Conservation (phyloP, 2,888 invertebrate species). For the Drosophila percnosoma region DNA sequence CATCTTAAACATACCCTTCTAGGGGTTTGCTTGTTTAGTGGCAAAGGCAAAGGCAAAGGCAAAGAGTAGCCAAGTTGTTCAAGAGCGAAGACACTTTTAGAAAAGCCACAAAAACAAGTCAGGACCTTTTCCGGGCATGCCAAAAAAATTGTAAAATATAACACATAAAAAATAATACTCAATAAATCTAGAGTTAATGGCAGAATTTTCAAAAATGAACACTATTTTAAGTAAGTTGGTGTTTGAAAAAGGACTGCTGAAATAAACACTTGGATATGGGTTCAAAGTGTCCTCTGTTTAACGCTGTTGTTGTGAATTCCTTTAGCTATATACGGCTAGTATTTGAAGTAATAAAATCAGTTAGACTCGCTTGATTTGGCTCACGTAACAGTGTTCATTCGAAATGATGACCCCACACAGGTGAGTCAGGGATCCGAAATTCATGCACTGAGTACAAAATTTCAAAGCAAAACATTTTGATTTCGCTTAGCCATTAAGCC, state of each 20-base stretch:
- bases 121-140: neutral
- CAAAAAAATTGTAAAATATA: neutral
- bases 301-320: neutral
- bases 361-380: neutral
- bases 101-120: neutral
- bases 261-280: neutral
- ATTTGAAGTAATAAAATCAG: neutral
- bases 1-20: neutral
- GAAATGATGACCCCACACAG: neutral
- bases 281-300: neutral
- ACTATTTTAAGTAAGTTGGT: too few species aligned
- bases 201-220: too few species aligned
- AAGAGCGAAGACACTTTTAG: neutral
- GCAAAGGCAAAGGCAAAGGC: conserved; percentile 32
- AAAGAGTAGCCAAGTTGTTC: neutral
- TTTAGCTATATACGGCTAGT: too few species aligned
- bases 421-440: neutral
- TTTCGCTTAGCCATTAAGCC: neutral
- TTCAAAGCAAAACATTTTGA: neutral
- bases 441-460: neutral
- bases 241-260: too few species aligned
- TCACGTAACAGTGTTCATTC: neutral
- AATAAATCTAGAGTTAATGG: neutral
- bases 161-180: neutral
- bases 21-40: neutral